A percentile compares a stretch with the other conserved stretches of the same genome.
Conservation (phyloP, 2,113 vertebrate species). For the Ascaphus truei region DNA sequence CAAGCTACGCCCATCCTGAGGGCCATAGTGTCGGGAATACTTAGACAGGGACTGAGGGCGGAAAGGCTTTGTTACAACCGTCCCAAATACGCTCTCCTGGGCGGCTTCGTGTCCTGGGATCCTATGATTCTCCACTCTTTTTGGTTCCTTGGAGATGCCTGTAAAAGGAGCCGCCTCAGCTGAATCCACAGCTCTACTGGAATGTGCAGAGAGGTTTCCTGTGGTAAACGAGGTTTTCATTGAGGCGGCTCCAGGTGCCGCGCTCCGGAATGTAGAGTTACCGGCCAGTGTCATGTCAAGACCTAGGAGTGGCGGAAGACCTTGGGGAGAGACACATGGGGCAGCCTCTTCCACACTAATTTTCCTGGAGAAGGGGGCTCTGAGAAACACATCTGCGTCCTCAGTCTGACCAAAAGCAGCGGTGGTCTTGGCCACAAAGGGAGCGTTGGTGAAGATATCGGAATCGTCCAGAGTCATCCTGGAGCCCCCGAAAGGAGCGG, state of each 20-base stretch:
- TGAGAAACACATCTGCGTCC: conserved; percentile 81
- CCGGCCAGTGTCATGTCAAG: neutral
- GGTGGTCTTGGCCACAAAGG: conserved; percentile 65
- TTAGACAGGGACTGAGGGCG: conserved; percentile 82
- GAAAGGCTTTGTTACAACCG: conserved; percentile 68
- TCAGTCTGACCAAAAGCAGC: conserved; percentile 42
- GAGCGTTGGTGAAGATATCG: conserved; percentile 89
- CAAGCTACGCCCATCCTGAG: conserved; percentile 54
- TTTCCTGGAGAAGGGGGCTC: conserved; percentile 88
- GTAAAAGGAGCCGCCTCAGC: conserved; percentile 39
- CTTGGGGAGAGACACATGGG: conserved; percentile 33
- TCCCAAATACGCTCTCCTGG: conserved; percentile 60
- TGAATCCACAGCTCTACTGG: conserved; percentile 36
- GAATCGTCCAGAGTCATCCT: conserved; percentile 54
- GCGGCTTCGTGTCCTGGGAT: conserved; percentile 44
- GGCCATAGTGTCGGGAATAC: conserved; percentile 92
- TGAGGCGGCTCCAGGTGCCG: neutral
- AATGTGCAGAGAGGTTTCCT: conserved; percentile 31
- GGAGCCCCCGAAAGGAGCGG: conserved; percentile 73
- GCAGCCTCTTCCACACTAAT: conserved; percentile 57
- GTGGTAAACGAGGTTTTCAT: conserved; percentile 41
- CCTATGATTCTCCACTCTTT: conserved; percentile 34
- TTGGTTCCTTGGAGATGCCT: conserved; percentile 35
- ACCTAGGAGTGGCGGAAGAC: conserved; percentile 14
- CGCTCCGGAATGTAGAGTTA: conserved; percentile 29